Percentiles rank a stretch among this genome's conserved stretches.
These are phyloP conservation scores for Micromys minutus DNA, from an alignment of 2,113 vertebrate genomes.

Conservation along the genomic window DNA sequence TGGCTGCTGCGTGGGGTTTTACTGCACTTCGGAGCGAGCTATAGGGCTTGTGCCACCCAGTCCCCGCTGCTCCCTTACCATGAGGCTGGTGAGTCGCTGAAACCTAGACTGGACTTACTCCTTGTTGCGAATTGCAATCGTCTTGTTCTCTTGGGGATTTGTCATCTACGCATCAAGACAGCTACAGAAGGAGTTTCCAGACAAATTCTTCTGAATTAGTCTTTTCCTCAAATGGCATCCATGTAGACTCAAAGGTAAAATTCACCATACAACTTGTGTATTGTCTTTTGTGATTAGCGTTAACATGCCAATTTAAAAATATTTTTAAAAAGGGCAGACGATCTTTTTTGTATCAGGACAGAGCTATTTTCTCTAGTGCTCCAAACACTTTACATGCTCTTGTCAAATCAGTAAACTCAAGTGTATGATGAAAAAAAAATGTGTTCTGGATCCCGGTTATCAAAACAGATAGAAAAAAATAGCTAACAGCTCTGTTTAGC, in stretches of 20 bases:
- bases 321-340: neutral
- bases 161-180: conserved; percentile 69
- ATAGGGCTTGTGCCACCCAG: neutral
- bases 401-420: conserved; percentile 37
- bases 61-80: conserved; percentile 35
- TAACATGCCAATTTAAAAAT: neutral
- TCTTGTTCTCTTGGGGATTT: conserved; percentile 71
- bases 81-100: conserved; percentile 47
- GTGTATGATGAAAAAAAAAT: too few species aligned
- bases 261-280: neutral
- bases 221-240: neutral
- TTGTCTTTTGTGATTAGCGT: neutral
- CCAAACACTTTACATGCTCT: conserved; percentile 23
- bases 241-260: conserved; percentile 62
- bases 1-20: conserved; percentile 29
- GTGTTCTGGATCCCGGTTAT: conserved; percentile 43
- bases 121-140: conserved; percentile 53
- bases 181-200: conserved; percentile 23
- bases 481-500: neutral
- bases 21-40: neutral
- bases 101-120: conserved; percentile 75
- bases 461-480: conserved; percentile 49
- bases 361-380: neutral
- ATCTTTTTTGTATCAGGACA: neutral
- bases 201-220: conserved; percentile 38